Evolutionary conservation across 2,113 vertebrate species (phyloP), one percentile per base, ranked within the genome.

Genomic region (Ibidorhyncha struthersii): DNA sequence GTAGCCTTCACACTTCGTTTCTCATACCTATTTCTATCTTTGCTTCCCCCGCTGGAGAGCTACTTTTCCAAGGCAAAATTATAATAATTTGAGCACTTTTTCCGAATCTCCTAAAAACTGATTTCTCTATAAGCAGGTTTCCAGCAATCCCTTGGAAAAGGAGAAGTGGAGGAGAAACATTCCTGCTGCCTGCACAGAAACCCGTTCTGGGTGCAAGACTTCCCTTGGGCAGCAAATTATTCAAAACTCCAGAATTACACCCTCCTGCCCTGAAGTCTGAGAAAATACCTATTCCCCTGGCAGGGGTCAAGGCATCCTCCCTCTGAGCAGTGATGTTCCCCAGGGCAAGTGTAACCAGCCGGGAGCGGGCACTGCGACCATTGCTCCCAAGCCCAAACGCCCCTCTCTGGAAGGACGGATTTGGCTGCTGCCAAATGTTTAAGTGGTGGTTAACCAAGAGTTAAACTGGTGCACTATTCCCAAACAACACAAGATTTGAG

Each of bases 351-450:
- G 14, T 12, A 50, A 63, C 16, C 61, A 72, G 8, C 29, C 0
- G 1, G 38, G 34, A 34, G 1, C 8, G 45, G 30, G 30, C 23
- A 40, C 72, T 14, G 65, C 38, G 10, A 16, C 0, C 2, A 14
- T 6, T 27, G 41, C 34, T 53, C 38, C 25, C 2, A 20, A 58
- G 13, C 9, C 36, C 69, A 81, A 40, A 27, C 0, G 2, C 9
- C 30, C 12, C n/a, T 29, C 17, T 20, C 50, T n/a, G n/a, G 6
- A 65, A 77, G 45, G 71, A 61, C 0, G 1, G 23, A 78, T 78
- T 40, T 56, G 30, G 58, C 26, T 47, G n/a, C 61, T 73, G 27
- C 36, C 55, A 34, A 56, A 41, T 6, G 8, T 55, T 34, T 49
- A 67, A 78, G 49, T 21, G 47, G 47, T 34, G 30, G 56, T 69